A percentile compares a stretch with the other conserved stretches of the same genome.
Evolutionary conservation across 1,140 invertebrate species (phyloP).

Genomic region (Drosophila bipectinata): DNA sequence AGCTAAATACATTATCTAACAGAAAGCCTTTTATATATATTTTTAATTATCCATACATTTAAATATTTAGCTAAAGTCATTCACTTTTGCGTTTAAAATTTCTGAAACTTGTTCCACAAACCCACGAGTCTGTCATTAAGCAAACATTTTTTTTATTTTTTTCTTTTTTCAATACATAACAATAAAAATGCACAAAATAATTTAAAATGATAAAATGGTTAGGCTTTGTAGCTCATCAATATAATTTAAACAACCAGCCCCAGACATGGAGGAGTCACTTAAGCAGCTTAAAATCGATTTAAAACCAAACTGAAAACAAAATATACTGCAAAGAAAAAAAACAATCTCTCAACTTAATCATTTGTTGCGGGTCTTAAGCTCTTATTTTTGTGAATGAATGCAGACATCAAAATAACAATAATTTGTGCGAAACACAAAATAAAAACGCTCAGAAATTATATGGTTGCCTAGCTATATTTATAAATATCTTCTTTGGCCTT

Average conservation of each 20-base stretch:
- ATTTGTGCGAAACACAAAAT: constrained; percentile 49
- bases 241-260: constrained; percentile 14
- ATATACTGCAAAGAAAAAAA: constrained; percentile 2
- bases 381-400: constrained; percentile 74
- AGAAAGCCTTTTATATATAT: no score
- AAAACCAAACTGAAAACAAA: constrained; percentile 27
- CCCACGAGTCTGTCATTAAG: constrained; percentile 9
- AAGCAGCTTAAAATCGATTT: constrained; percentile 37
- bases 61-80: constrained; percentile 20
- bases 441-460: constrained; percentile 49
- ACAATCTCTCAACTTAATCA: constrained; percentile 25
- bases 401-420: constrained; percentile 80
- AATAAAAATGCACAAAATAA: constrained; percentile 8
- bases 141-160: constrained; percentile 7
- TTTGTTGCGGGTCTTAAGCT: constrained; percentile 31
- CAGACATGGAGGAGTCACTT: constrained; percentile 21
- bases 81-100: constrained; percentile 14
- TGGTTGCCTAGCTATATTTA: constrained; percentile 11
- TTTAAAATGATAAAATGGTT: constrained; percentile 6
- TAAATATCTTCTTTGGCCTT: background rate
- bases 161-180: background rate
- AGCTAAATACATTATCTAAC: no score
- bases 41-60: no score
- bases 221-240: constrained; percentile 35
- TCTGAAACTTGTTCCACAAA: constrained; percentile 23